Conservation (phyloP, 1,140 invertebrate genomes). For the Metopolophium dirhodum region DNA sequence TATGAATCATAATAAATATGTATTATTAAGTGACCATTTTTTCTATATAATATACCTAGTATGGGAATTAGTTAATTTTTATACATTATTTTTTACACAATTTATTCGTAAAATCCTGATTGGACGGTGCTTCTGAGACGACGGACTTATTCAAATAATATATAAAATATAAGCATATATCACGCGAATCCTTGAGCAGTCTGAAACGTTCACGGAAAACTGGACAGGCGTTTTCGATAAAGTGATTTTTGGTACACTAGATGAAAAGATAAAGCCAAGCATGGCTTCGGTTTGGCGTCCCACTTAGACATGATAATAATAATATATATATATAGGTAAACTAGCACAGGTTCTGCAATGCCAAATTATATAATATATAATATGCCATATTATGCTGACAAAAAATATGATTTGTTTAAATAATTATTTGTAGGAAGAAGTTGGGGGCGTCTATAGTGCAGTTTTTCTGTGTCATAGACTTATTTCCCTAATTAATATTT, state of each 20-base stretch:
- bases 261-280: neutral
- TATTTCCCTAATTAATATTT: neutral
- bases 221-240: neutral
- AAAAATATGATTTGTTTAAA: neutral
- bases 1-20: no score
- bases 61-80: no score
- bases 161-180: neutral
- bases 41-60: no score
- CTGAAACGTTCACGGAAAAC: neutral
- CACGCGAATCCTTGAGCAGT: neutral
- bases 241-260: neutral
- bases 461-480: neutral
- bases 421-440: neutral
- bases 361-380: no score
- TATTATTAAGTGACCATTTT: no score
- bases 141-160: neutral
- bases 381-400: no score
- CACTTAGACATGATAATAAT: neutral
- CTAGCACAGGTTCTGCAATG: neutral
- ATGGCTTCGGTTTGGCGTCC: neutral
- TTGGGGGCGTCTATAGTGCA: fast-evolving
- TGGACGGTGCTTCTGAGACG: neutral
- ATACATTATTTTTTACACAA: no score
- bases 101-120: neutral
- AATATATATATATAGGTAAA: neutral